Conservation (phyloP, 2,888 invertebrate genomes). For the Plebejus melissa region DNA sequence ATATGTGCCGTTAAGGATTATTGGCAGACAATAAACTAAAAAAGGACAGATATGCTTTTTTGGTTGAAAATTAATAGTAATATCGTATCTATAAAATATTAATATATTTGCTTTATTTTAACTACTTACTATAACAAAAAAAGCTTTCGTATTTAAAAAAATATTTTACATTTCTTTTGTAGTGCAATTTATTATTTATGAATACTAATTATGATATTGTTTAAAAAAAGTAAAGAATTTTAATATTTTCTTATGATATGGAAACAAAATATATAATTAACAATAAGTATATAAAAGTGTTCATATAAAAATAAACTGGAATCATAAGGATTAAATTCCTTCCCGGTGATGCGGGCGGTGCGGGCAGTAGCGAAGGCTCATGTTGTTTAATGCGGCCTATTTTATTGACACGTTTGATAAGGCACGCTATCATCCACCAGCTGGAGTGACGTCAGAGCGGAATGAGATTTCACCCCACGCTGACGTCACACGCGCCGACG, state of each 20-base stretch:
- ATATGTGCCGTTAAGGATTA: conserved; percentile 10
- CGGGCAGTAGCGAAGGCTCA: not conserved
- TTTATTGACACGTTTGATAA: conserved; percentile 43
- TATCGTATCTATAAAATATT: not conserved
- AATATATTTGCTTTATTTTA: not conserved
- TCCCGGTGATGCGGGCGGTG: not conserved
- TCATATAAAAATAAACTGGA: not conserved
- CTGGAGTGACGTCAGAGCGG: conserved; percentile 62
- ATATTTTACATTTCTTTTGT: not conserved
- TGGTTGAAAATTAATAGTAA: not conserved
- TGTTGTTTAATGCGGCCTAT: conserved; percentile 30
- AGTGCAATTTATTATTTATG: not conserved
- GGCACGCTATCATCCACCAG: conserved; percentile 53
- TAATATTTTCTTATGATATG: not conserved
- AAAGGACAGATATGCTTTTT: not conserved
- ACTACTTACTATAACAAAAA: not conserved
- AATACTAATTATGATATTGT: not conserved
- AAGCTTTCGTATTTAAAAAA: not conserved
- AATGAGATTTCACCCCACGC: conserved; percentile 47
- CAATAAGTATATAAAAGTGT: not conserved
- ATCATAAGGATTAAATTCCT: not conserved
- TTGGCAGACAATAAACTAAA: not conserved
- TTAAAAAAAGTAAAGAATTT: not conserved
- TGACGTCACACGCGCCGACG: conserved; percentile 52
- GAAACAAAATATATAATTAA: not conserved